Percentiles rank a stretch among this genome's conserved stretches.
phyloP scores from a whole-genome alignment of 2,888 invertebrate genomes.

The Barypeithes pellucidus region DNA sequence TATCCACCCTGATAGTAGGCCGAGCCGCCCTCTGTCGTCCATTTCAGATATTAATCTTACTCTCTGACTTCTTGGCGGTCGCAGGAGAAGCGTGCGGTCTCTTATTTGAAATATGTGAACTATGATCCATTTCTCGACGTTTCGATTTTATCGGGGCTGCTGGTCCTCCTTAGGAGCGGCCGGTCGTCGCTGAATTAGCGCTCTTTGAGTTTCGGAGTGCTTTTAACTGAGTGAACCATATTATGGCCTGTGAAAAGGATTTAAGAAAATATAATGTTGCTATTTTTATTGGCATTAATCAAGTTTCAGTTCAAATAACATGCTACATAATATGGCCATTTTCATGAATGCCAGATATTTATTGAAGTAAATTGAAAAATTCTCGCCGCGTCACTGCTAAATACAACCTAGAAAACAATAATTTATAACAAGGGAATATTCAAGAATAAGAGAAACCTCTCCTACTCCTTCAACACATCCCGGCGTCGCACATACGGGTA shows the following conservation, averaged over 20 bases:
- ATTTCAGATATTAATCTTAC: constrained; percentile 77
- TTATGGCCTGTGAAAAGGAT: constrained; percentile 20
- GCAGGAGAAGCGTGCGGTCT: constrained; percentile 5
- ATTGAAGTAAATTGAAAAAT: too few relatives aligned
- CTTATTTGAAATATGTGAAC: constrained; percentile 26
- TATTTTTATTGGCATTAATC: too few relatives aligned
- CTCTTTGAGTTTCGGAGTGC: constrained; percentile 46
- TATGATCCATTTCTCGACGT: not conserved
- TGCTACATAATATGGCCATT: too few relatives aligned
- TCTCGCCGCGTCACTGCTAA: too few relatives aligned
- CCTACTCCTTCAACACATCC: too few relatives aligned
- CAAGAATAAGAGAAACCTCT: too few relatives aligned
- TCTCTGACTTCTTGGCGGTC: constrained; percentile 60
- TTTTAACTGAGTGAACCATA: constrained; percentile 10
- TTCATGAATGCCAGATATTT: too few relatives aligned
- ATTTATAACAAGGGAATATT: too few relatives aligned
- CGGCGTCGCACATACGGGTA: too few relatives aligned
- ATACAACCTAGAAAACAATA: too few relatives aligned
- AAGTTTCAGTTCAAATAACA: too few relatives aligned
- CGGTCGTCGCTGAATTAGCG: constrained; percentile 60
- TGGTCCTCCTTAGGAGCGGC: constrained; percentile 68
- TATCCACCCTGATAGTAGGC: constrained; percentile 76
- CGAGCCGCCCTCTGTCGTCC: constrained; percentile 74
- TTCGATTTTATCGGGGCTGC: constrained; percentile 44
- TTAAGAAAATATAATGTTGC: too few relatives aligned